Evolutionary conservation across 2,888 invertebrate genomes (phyloP), one percentile per base, ranked within the genome.

Genomic region (Tethea ocularis): DNA sequence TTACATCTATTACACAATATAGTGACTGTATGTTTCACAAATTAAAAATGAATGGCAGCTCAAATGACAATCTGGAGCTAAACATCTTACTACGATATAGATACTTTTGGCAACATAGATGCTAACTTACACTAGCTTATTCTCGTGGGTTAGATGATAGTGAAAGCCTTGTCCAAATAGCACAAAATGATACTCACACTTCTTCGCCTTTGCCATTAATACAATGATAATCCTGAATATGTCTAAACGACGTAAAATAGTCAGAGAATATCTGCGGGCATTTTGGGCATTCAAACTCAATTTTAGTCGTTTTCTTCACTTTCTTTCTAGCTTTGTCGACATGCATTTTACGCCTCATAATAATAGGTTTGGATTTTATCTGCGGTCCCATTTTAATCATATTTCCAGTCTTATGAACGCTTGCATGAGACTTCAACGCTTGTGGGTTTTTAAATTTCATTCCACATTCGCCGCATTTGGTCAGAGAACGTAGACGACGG

Each of bases 171-270:
- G 13, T 1, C 33, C 3, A 33, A 33, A 10, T 10, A 29, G 29
- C 29, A 8, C 7, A 29, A 29, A 13, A 26, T 55, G 52, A n/a
- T 64, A 85, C 89, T 85, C 66, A 90, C 89, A 82, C 81, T 66
- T 77, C 69, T 5, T 71, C 67, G 0, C 80, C 82, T 1, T 74
- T 63, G 1, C 51, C 61, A 52, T 83, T 73, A 0, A 74, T 64
- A 57, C 81, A 78, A 56, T 90, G 91, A 17, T 66, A 64, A 29
- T 83, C 89, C 55, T 89, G 83, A 61, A 91, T 87, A 41, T 91
- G 91, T 67, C 75, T 82, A 15, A 69, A 69, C 0, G 89, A 86
- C 5, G 82, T 72, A 52, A 84, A 87, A 55, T 83, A 84, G 1
- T 80, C 77, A 2, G 67, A 60, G 51, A 85, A 90, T 1, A 68